These are phyloP conservation scores for Microcaecilia unicolor DNA, from an alignment of 2,797 vertebrate genomes.

Conservation along the genomic window DNA sequence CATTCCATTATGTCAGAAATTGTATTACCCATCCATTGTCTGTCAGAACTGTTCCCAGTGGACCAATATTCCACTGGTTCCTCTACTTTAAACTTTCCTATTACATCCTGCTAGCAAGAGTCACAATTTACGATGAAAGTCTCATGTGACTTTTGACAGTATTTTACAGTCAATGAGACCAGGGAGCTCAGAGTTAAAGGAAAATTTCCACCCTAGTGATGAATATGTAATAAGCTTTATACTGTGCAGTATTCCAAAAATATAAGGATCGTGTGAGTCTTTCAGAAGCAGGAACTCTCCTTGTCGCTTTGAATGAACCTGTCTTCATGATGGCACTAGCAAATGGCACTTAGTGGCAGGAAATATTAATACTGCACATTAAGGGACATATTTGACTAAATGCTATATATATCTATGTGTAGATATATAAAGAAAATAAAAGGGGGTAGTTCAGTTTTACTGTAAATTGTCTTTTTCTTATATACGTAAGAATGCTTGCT, in stretches of 20 bases:
- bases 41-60: slow-evolving; percentile 61
- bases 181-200: slow-evolving; percentile 67
- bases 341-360: slow-evolving; percentile 56
- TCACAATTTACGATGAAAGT: slow-evolving; percentile 61
- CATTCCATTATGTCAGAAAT: slow-evolving; percentile 68
- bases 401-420: slow-evolving; percentile 44
- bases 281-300: slow-evolving; percentile 56
- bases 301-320: slow-evolving; percentile 64
- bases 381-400: slow-evolving; percentile 67
- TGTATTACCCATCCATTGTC: slow-evolving; percentile 68
- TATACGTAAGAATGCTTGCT: slow-evolving; percentile 60
- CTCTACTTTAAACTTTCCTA: slow-evolving; percentile 54
- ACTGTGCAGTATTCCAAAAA: slow-evolving; percentile 64
- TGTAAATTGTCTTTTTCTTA: slow-evolving; percentile 61
- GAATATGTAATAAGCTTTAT: slow-evolving; percentile 69
- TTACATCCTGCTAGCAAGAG: slow-evolving; percentile 65
- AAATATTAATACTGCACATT: slow-evolving; percentile 67
- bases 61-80: slow-evolving; percentile 54
- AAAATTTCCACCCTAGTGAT: slow-evolving; percentile 64
- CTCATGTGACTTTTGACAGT: slow-evolving; percentile 69
- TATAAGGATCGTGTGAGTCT: slow-evolving; percentile 73
- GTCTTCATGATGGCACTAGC: slow-evolving; percentile 55
- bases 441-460: slow-evolving; percentile 58
- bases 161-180: slow-evolving; percentile 65
- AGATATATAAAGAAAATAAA: slow-evolving; percentile 56